Percentiles rank a stretch among this genome's conserved stretches.
Conservation (phyloP, 2,797 vertebrate genomes). For the Emydoidea blandingii region DNA sequence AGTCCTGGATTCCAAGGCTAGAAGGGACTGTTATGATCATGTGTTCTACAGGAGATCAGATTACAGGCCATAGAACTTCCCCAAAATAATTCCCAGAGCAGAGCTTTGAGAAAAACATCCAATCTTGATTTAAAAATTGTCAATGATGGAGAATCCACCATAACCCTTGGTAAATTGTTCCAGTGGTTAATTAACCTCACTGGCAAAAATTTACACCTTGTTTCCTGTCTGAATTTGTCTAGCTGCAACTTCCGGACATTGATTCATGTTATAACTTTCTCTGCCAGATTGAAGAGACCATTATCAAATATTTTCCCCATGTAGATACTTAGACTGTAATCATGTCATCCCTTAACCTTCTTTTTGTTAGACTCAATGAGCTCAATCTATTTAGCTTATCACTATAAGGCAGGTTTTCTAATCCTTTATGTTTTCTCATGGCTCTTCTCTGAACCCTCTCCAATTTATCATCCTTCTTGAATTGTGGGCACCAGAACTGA, state of each 20-base stretch:
- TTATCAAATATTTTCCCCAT: not conserved
- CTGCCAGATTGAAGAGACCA: not conserved
- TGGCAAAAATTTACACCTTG: not conserved
- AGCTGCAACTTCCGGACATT: not conserved
- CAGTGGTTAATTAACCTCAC: not conserved
- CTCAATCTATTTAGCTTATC: not conserved
- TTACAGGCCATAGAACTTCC: not conserved
- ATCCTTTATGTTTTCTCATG: not conserved
- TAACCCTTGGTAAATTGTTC: not conserved
- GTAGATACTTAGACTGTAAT: not conserved
- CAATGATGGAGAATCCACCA: not conserved
- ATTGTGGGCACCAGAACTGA: not conserved
- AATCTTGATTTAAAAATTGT: not conserved
- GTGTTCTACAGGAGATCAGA: not conserved
- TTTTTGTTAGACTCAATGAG: not conserved
- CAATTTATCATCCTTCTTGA: not conserved
- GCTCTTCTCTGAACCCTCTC: not conserved
- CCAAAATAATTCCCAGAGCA: not conserved
- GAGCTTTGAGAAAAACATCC: not conserved
- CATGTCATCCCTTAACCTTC: not conserved
- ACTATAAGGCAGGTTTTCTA: not conserved
- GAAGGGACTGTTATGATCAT: not conserved
- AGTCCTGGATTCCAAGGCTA: not conserved
- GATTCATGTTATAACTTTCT: not conserved
- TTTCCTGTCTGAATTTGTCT: not conserved